Conservation (phyloP, 2,113 vertebrate genomes). For the Hyla sarda region DNA sequence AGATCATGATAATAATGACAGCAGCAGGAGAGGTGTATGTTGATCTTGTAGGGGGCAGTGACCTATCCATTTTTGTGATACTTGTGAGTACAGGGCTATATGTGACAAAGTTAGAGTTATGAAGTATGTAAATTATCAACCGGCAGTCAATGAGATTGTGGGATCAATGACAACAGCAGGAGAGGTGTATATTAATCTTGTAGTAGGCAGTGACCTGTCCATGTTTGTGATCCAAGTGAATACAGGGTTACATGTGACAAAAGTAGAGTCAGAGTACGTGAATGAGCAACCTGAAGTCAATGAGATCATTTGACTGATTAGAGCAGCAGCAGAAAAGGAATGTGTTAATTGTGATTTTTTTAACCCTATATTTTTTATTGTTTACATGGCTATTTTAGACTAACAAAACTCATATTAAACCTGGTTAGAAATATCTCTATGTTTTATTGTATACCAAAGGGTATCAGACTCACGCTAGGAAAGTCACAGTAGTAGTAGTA, state of each 20-base stretch:
- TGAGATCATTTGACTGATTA: background rate
- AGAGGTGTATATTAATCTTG: too few species aligned
- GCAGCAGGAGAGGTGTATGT: background rate
- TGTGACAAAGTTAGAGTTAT: background rate
- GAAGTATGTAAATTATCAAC: too few species aligned
- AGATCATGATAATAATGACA: background rate
- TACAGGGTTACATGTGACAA: background rate
- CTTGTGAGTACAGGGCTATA: background rate
- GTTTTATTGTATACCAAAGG: background rate
- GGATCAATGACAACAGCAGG: too few species aligned
- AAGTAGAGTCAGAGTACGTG: background rate
- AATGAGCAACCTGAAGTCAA: background rate
- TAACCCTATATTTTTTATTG: background rate
- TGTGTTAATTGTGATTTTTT: background rate
- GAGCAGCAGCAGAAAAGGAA: background rate
- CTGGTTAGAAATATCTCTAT: background rate
- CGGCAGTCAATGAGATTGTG: background rate
- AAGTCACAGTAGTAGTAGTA: background rate
- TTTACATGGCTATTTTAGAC: background rate
- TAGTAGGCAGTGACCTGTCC: background rate
- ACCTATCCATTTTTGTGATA: background rate
- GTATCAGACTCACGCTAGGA: background rate
- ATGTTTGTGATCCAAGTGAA: background rate
- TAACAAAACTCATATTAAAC: too few species aligned
- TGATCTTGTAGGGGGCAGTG: background rate